These are phyloP conservation scores for Anabas testudineus DNA, from an alignment of 2,797 vertebrate species.

Conservation along the genomic window DNA sequence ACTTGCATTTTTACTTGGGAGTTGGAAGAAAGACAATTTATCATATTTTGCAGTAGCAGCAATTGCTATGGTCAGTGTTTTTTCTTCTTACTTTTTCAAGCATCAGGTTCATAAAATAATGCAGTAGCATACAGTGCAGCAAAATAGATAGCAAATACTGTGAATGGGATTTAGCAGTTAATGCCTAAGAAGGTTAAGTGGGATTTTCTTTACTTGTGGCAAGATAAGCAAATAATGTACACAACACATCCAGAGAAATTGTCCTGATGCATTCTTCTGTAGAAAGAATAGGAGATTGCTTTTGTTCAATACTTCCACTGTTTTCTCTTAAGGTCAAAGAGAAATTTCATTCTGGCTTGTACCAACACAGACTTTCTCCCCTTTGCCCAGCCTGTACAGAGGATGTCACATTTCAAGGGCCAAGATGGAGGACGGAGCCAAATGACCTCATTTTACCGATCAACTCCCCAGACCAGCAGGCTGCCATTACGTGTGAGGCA, in stretches of 20 bases:
- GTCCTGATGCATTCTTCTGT: constrained; percentile 25
- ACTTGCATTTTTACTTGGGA: constrained; percentile 10
- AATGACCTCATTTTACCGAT: constrained; percentile 85
- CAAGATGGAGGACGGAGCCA: constrained; percentile 84
- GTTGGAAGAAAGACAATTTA: constrained; percentile 11
- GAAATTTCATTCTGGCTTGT: constrained; percentile 50
- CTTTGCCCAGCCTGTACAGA: constrained; percentile 77
- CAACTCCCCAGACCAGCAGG: constrained; percentile 80
- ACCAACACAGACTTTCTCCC: constrained; percentile 44
- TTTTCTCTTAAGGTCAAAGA: constrained; percentile 61
- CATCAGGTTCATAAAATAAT: constrained; percentile 23
- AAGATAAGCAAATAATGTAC: constrained; percentile 45
- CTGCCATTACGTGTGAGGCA: constrained; percentile 80
- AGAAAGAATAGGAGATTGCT: constrained; percentile 19
- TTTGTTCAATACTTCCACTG: constrained; percentile 21
- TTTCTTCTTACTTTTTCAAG: constrained; percentile 5
- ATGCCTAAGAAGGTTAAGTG: constrained; percentile 39
- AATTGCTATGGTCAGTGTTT: constrained; percentile 24
- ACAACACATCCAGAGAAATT: constrained; percentile 14
- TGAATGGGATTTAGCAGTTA: constrained; percentile 43
- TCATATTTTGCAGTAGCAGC: constrained; percentile 20
- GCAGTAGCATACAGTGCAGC: background rate
- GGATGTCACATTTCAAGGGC: constrained; percentile 84
- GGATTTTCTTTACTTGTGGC: constrained; percentile 30
- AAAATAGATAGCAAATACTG: constrained; percentile 20